phyloP scores from a whole-genome alignment of 2,888 invertebrate species.

The Elysia crispata region DNA sequence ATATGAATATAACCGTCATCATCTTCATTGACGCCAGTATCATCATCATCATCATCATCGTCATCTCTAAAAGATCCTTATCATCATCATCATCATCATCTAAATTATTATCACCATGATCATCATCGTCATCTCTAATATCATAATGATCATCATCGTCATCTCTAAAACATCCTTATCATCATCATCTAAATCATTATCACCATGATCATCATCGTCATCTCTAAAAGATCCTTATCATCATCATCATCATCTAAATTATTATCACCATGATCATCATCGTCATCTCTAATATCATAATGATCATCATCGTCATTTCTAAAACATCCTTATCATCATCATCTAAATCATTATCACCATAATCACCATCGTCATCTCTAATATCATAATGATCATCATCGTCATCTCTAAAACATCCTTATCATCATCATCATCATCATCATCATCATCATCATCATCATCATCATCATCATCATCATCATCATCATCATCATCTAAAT shows the following conservation, averaged over 20 bases:
- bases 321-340: no score
- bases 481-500: conserved; percentile 5
- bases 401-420: conserved; percentile 11
- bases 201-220: no score
- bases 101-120: background rate
- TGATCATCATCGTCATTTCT: no score
- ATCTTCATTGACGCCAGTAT: background rate
- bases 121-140: conserved; percentile 13
- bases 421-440: conserved; percentile 33
- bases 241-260: no score
- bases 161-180: no score
- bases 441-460: conserved; percentile 27
- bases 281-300: background rate
- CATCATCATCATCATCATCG: no score
- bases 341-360: background rate
- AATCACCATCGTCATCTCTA: conserved; percentile 12
- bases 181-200: no score
- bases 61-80: no score
- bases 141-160: conserved; percentile 24
- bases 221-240: no score
- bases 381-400: conserved; percentile 26
- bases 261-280: no score
- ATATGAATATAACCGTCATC: no score
- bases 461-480: conserved; percentile 28
- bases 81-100: no score